A percentile compares a stretch with the other conserved stretches of the same genome.
phyloP scores from a whole-genome alignment of 2,797 vertebrate species.

The Nannoperca obscura region DNA sequence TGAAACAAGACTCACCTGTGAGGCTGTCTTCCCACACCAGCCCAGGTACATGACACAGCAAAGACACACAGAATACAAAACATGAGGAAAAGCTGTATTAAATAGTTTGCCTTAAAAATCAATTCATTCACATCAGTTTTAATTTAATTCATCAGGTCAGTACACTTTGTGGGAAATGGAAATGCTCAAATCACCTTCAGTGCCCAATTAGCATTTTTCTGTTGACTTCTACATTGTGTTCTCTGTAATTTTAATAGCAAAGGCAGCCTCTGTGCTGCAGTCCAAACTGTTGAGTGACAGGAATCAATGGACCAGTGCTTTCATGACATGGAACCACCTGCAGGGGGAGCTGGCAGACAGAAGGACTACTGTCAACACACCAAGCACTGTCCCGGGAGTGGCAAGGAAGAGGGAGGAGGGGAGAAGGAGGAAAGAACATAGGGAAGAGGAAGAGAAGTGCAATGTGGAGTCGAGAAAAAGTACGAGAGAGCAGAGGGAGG shows the following conservation, averaged over 20 bases:
- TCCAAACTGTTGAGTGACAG: slow-evolving; percentile 82
- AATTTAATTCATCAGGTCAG: not conserved
- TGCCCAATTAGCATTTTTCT: not conserved
- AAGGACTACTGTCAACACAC: not conserved
- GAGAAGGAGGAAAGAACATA: slow-evolving; percentile 1
- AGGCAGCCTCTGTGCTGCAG: slow-evolving; percentile 79
- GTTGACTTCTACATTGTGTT: not conserved
- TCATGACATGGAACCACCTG: slow-evolving; percentile 84
- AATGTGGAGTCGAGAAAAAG: slow-evolving; percentile 21
- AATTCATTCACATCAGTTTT: not conserved
- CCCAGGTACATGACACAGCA: slow-evolving; percentile 67
- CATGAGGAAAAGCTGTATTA: not conserved
- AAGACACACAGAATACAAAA: not conserved
- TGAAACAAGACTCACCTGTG: slow-evolving; percentile 82
- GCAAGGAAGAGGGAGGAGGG: slow-evolving; percentile 1
- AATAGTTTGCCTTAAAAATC: not conserved
- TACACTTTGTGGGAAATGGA: not conserved
- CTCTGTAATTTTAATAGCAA: slow-evolving; percentile 61
- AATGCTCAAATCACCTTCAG: not conserved
- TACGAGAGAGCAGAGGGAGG: slow-evolving; percentile 17
- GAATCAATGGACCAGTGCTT: slow-evolving; percentile 79
- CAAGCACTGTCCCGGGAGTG: not conserved
- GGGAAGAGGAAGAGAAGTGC: slow-evolving; percentile 17
- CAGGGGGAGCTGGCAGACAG: slow-evolving; percentile 71
- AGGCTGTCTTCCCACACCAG: slow-evolving; percentile 73